Conservation (phyloP, 2,888 invertebrate genomes). For the Anthrax anthrax region DNA sequence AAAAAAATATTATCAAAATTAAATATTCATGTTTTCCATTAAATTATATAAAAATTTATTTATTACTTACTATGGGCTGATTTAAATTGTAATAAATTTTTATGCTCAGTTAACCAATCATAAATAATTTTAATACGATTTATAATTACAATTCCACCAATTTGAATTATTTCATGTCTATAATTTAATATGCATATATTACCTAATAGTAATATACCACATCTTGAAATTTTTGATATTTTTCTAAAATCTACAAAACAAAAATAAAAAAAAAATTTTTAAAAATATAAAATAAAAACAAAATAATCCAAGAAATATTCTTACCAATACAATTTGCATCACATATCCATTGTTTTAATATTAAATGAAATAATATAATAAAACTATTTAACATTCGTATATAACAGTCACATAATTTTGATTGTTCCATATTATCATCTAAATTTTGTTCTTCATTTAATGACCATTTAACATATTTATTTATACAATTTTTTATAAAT, state of each 20-base stretch:
- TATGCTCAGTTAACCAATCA: conserved; percentile 10
- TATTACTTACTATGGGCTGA: conserved; percentile 9
- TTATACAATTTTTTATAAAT: conserved; percentile 8
- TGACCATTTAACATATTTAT: conserved; percentile 6
- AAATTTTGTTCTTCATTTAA: background rate
- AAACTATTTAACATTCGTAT: conserved; percentile 8
- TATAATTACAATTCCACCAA: conserved; percentile 10
- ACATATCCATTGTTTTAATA: conserved; percentile 10
- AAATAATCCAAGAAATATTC: background rate
- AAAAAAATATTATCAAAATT: background rate
- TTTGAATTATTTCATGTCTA: conserved; percentile 6
- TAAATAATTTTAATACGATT: conserved; percentile 10
- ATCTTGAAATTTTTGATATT: conserved; percentile 6
- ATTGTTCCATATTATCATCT: background rate
- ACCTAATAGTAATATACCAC: conserved; percentile 6
- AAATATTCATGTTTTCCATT: too few relatives aligned
- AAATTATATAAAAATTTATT: too few relatives aligned
- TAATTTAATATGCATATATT: conserved; percentile 9
- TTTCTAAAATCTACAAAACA: conserved; percentile 5
- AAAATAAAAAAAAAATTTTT: background rate
- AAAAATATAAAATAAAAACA: background rate
- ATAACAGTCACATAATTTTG: conserved; percentile 10
- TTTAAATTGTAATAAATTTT: conserved; percentile 8
- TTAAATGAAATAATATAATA: conserved; percentile 10
- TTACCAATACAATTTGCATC: conserved; percentile 11